phyloP scores from a whole-genome alignment of 2,113 vertebrate species.

The Coryphaenoides rupestris region DNA sequence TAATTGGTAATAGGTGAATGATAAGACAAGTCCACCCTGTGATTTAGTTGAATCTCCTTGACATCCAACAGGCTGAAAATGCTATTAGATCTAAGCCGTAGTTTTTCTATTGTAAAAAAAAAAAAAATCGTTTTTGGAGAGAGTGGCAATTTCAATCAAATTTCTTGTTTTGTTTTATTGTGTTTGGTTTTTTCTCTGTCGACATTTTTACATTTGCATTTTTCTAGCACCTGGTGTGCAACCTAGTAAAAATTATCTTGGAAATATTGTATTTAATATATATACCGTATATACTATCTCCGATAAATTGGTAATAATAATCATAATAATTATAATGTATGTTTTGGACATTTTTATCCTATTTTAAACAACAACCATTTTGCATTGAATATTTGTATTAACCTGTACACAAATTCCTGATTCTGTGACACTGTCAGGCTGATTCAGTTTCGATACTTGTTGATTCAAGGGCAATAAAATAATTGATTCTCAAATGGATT shows the following conservation, averaged over 20 bases:
- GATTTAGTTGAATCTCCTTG: no score
- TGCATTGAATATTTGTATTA: constrained; percentile 64
- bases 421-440: constrained; percentile 59
- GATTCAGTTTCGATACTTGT: constrained; percentile 63
- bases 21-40: no score
- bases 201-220: constrained; percentile 54
- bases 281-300: constrained; percentile 69
- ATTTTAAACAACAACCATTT: constrained; percentile 65
- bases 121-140: constrained; percentile 40
- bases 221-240: constrained; percentile 78
- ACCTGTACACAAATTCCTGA: constrained; percentile 55
- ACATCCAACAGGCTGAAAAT: no score
- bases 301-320: constrained; percentile 53
- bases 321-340: constrained; percentile 9
- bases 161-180: constrained; percentile 46
- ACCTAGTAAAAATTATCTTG: constrained; percentile 54
- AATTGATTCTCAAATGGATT: constrained; percentile 31
- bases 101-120: no score
- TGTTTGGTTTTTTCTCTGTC: constrained; percentile 47
- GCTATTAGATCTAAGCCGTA: no score
- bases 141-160: constrained; percentile 23
- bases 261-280: constrained; percentile 64
- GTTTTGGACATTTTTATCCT: constrained; percentile 17
- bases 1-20: no score
- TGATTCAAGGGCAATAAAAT: constrained; percentile 66